Evolutionary conservation across 2,797 vertebrate genomes (phyloP), one percentile per base, ranked within the genome.

Genomic region (Chaunax sp.): DNA sequence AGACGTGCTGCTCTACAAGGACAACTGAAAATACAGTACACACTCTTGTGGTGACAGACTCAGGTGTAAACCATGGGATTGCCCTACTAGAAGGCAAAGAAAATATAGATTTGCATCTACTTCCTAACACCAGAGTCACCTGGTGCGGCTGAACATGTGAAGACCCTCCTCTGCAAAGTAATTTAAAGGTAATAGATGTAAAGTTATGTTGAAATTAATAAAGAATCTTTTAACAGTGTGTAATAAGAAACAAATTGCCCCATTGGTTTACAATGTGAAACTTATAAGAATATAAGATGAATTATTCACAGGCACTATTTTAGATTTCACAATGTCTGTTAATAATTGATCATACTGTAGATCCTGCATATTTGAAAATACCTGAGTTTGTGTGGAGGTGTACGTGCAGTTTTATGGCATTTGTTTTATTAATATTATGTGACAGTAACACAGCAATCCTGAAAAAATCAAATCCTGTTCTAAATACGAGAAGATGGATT

Each of bases 271-370:
- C 61, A 76, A 67, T 59, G 59, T 41, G 57, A 84, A 86, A 85
- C 69, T 79, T 77, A 68, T 44, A 81, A 78, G 72, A 80, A 82
- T 55, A 58, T 62, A 4, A 15, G 20, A 81, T 93, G 33, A 91
- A 93, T 92, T 78, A 92, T 93, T 93, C 60, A 93, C 69, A 78
- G 56, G 35, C 41, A 50, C 87, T 73, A 81, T 91, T 88, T 91
- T 86, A 89, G 70, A 89, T 87, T 90, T 84, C 84, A 89, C 85
- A 88, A 89, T 87, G 80, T 79, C 59, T 19, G 25, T 91, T 69
- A 93, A 93, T 92, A 91, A 92, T 92, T 91, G 26, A 92, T 70
- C 20, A 7, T 56, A 35, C 33, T 35, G 33, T 35, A 51, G 69
- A 72, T 75, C 83, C 80, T 87, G 63, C 75, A 87, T 84, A 80